Evolutionary conservation across 2,888 invertebrate species (phyloP).

Genomic region (Cartodere bifasciata): DNA sequence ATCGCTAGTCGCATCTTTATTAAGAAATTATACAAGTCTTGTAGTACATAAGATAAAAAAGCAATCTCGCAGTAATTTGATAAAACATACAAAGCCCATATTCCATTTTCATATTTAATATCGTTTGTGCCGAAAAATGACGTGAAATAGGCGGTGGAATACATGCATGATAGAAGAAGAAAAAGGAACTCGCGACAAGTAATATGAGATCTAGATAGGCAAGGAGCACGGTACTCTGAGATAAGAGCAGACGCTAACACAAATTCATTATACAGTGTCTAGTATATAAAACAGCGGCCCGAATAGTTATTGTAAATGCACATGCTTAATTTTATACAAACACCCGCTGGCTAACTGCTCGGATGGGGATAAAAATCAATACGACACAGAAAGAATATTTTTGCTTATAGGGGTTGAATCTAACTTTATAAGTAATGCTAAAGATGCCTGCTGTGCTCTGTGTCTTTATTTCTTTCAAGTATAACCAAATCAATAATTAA

Average conservation of each 20-base stretch:
- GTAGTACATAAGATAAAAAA: constrained; percentile 13
- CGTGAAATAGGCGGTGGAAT: constrained; percentile 5
- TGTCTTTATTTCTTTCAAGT: too few species aligned
- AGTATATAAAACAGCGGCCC: constrained; percentile 34
- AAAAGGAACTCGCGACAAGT: constrained; percentile 8
- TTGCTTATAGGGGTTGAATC: constrained; percentile 33
- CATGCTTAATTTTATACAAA: constrained; percentile 33
- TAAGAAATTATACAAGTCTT: constrained; percentile 3
- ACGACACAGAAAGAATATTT: constrained; percentile 36
- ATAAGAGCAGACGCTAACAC: constrained; percentile 26
- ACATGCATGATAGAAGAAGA: constrained; percentile 2
- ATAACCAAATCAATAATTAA: too few species aligned
- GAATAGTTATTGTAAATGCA: constrained; percentile 34
- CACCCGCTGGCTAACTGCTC: constrained; percentile 29
- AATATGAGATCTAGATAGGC: constrained; percentile 18
- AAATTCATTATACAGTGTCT: constrained; percentile 38
- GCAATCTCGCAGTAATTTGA: constrained; percentile 12
- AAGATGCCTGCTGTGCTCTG: too few species aligned
- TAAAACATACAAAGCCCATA: constrained; percentile 13
- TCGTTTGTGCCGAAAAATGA: constrained; percentile 13
- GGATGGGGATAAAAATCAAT: constrained; percentile 36
- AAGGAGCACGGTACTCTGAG: constrained; percentile 18
- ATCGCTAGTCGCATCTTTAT: too few species aligned
- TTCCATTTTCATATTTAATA: constrained; percentile 13
- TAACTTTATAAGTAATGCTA: too few species aligned